Percentiles rank a stretch among this genome's conserved stretches.
These are phyloP conservation scores for Bombylius major DNA, from an alignment of 2,888 invertebrate genomes.

Conservation along the genomic window DNA sequence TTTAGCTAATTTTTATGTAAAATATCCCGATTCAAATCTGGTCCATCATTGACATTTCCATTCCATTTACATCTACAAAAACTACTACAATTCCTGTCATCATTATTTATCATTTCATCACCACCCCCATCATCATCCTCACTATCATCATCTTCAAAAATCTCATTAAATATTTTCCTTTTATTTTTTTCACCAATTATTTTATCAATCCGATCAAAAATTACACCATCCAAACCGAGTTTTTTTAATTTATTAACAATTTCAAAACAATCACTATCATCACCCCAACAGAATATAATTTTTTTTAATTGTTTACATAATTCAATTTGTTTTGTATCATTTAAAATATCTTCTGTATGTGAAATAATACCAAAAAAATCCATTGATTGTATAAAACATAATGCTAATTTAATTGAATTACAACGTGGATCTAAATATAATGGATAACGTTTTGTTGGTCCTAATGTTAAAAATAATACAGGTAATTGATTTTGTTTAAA, in stretches of 20 bases:
- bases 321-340: slow-evolving; percentile 58
- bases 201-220: slow-evolving; percentile 79
- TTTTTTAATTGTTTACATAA: slow-evolving; percentile 63
- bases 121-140: background rate
- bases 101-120: too few species aligned
- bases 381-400: slow-evolving; percentile 66
- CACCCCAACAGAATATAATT: slow-evolving; percentile 92
- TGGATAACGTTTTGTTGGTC: slow-evolving; percentile 50
- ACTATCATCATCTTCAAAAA: background rate
- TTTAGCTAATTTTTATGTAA: too few species aligned
- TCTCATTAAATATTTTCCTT: too few species aligned
- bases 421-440: slow-evolving; percentile 76
- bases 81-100: too few species aligned
- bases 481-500: slow-evolving; percentile 95
- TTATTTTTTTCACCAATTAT: background rate
- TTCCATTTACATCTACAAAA: too few species aligned
- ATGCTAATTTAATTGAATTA: slow-evolving; percentile 62
- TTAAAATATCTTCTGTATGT: slow-evolving; percentile 77
- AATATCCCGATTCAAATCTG: too few species aligned
- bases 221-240: slow-evolving; percentile 82
- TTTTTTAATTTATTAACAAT: slow-evolving; percentile 73
- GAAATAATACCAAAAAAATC: slow-evolving; percentile 81
- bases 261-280: slow-evolving; percentile 74
- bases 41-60: too few species aligned
- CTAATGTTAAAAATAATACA: slow-evolving; percentile 82